phyloP scores from a whole-genome alignment of 2,113 vertebrate species.

The Tapirus terrestris region DNA sequence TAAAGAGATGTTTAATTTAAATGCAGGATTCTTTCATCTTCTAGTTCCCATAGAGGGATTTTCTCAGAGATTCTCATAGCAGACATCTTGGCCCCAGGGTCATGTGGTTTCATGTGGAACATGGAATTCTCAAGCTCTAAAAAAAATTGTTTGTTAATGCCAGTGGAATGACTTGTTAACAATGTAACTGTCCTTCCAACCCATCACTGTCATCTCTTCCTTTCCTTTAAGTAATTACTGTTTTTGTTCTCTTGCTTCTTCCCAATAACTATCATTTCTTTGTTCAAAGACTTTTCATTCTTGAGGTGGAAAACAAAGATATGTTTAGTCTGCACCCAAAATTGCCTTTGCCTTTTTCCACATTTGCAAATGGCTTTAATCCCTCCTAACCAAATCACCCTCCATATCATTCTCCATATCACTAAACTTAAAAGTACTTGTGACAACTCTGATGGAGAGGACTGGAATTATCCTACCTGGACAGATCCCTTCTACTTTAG shows the following conservation, averaged over 20 bases:
- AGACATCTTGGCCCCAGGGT: neutral
- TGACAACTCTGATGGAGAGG: neutral
- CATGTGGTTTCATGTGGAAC: neutral
- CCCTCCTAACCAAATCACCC: neutral
- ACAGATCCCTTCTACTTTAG: neutral
- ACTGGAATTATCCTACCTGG: neutral
- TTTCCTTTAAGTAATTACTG: neutral
- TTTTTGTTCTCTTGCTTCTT: neutral
- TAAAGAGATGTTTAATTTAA: neutral
- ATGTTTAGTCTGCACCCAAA: neutral
- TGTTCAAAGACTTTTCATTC: neutral
- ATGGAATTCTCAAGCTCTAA: neutral
- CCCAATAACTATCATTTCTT: neutral
- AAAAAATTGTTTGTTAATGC: neutral
- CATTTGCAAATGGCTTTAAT: neutral
- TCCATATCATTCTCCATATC: neutral
- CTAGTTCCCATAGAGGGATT: neutral
- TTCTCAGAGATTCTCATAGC: neutral
- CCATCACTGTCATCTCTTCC: neutral
- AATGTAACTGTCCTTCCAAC: neutral
- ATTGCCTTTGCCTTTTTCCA: neutral
- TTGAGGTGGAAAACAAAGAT: neutral
- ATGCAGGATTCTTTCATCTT: neutral
- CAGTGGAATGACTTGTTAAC: neutral
- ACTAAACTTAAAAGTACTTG: neutral